These are phyloP conservation scores for Hyperopisus bebe DNA, from an alignment of 2,113 vertebrate genomes.

Conservation along the genomic window DNA sequence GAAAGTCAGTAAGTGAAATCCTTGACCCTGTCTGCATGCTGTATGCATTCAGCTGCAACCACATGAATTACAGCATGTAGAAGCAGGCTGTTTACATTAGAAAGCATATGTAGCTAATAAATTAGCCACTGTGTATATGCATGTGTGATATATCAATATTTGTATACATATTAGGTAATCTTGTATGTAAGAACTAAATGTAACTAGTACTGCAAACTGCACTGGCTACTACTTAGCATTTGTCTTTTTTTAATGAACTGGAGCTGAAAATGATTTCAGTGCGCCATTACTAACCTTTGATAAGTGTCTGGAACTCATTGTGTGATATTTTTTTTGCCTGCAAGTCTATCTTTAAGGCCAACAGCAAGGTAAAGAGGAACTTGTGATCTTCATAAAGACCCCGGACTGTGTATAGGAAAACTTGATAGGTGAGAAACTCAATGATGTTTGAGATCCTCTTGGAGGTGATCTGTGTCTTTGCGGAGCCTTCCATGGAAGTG, in stretches of 20 bases:
- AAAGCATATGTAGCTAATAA: neutral
- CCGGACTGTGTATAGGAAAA: conserved; percentile 67
- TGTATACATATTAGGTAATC: neutral
- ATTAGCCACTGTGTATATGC: neutral
- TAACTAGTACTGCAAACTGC: neutral
- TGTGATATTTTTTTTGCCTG: conserved; percentile 69
- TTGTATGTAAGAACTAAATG: neutral
- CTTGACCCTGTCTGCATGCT: neutral
- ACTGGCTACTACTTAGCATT: neutral
- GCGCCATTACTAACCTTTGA: conserved; percentile 63
- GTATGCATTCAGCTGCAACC: neutral
- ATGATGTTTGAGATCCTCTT: conserved; percentile 69
- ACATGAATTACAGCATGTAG: neutral
- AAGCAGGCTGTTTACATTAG: neutral
- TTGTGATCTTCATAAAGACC: conserved; percentile 73
- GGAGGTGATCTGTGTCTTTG: conserved; percentile 63
- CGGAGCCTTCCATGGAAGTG: conserved; percentile 61
- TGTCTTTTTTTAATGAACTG: neutral
- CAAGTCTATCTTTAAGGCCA: conserved; percentile 73
- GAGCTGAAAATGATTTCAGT: neutral
- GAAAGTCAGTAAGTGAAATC: neutral
- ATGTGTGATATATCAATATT: neutral
- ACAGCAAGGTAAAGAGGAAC: conserved; percentile 71
- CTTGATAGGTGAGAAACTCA: conserved; percentile 65
- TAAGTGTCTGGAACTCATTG: conserved; percentile 66